Evolutionary conservation across 2,797 vertebrate genomes (phyloP).

Genomic region (Fistularia tabacaria): DNA sequence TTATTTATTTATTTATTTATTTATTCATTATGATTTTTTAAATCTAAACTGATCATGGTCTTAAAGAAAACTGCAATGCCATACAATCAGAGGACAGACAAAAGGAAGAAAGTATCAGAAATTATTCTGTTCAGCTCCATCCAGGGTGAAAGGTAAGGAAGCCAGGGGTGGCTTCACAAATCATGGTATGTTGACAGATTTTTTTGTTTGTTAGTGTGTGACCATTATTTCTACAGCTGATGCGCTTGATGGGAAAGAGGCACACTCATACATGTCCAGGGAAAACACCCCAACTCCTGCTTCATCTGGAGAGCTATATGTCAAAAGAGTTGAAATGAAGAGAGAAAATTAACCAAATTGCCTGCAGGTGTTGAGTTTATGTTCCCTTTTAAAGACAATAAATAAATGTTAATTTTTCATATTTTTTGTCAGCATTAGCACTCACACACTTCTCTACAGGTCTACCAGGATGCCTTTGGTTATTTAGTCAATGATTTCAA

Average conservation of each 20-base stretch:
- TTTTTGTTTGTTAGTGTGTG: constrained; percentile 3
- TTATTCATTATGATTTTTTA: too few species aligned
- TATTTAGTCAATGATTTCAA: constrained; percentile 83
- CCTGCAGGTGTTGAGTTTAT: constrained; percentile 72
- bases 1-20: too few species aligned
- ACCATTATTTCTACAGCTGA: constrained; percentile 34
- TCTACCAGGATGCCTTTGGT: constrained; percentile 80
- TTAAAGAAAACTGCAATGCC: constrained; percentile 6
- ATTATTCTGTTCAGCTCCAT: constrained; percentile 9
- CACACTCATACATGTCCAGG: constrained; percentile 37
- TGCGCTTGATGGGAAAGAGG: constrained; percentile 15
- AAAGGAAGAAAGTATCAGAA: background rate
- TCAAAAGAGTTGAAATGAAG: constrained; percentile 77
- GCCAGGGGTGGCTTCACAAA: background rate
- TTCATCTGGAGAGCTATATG: constrained; percentile 73
- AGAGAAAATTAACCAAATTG: constrained; percentile 55
- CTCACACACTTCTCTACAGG: constrained; percentile 60
- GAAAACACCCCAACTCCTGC: constrained; percentile 74
- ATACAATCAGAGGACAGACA: constrained; percentile 2
- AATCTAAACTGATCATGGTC: constrained; percentile 1
- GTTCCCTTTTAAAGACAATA: background rate
- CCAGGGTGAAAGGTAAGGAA: constrained; percentile 22
- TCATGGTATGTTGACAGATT: background rate
- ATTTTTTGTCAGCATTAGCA: background rate
- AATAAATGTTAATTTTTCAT: background rate